These are phyloP conservation scores for Silurus asotus DNA, from an alignment of 2,113 vertebrate species.

Conservation along the genomic window DNA sequence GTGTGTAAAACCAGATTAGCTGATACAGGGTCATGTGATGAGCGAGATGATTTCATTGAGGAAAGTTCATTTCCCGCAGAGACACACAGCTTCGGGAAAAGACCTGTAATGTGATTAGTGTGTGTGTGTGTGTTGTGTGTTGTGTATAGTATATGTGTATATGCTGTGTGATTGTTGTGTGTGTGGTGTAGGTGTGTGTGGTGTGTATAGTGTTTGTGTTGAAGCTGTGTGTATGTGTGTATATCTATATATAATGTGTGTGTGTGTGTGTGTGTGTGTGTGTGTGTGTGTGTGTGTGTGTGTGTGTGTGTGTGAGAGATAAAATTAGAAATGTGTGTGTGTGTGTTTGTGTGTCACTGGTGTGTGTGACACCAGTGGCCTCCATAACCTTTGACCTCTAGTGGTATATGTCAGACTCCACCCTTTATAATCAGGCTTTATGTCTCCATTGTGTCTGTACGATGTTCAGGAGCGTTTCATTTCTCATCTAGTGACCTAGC, in stretches of 20 bases:
- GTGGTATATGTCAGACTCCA: background rate
- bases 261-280: too few species aligned
- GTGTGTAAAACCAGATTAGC: constrained; percentile 1
- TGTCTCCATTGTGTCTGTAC: background rate
- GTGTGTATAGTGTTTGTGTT: too few species aligned
- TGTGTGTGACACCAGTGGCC: background rate
- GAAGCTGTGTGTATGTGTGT: too few species aligned
- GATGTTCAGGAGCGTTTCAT: background rate
- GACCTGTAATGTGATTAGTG: background rate
- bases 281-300: too few species aligned
- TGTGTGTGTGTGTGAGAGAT: background rate
- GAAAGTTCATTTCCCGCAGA: constrained; percentile 22
- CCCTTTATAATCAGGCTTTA: background rate
- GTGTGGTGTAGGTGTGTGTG: background rate
- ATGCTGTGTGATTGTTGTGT: too few species aligned
- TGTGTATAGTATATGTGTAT: background rate
- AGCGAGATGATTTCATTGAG: constrained; percentile 8
- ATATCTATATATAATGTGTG: too few species aligned
- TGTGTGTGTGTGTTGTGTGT: constrained; percentile 13
- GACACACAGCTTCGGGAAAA: background rate
- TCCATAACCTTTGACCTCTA: background rate
- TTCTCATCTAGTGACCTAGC: background rate
- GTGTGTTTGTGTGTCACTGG: background rate
- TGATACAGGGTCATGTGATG: constrained; percentile 13
- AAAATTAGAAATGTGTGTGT: too few species aligned